Base-by-base conservation (phyloP, 2,888 invertebrate species). In the Spisula subtruncata region DNA sequence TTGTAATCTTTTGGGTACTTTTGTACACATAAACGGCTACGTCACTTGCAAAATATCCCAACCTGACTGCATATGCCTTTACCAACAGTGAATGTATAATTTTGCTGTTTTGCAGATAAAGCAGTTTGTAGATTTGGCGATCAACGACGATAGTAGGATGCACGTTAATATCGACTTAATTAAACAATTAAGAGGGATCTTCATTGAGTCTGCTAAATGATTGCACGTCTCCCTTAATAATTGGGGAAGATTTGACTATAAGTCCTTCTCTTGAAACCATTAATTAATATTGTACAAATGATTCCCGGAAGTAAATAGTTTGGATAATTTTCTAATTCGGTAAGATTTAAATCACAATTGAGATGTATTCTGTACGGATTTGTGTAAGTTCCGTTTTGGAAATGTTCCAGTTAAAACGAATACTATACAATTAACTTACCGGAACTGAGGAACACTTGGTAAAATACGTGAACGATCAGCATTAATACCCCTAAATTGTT, bases 401-500 rank as follows among this genome's bases (percentile, higher is more conserved):
- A 75, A 75, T 81, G 48, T 46, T 81, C 51, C 48, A 41, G 48
- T 51, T 20, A 51, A 51, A 48, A 46, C 48, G 25, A 41, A 81
- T 25, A 81, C 12, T 81, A 48, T 41, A 81, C 48, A 81, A 81
- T 51, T 48, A 81, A 51, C 75, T 32, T 8, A 32, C 75, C 18
- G 25, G 25, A 41, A n/a, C n/a, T n/a, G n/a, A n/a, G n/a, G n/a
- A n/a, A 41, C 41, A 41, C 41, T 41, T 41, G 41, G 18, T 35
- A 35, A 32, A 75, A 75, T 75, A 75, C 75, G 12, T 14, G 75
- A 75, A 75, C n/a, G 32, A 75, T 32, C 32, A 32, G 32, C 16
- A 75, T 75, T 75, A 75, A 75, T 75, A 35, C 75, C 80, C 79
- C 80, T 66, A 66, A 81, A 86, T 81, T 81, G 86, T 81, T 81